A percentile compares a stretch with the other conserved stretches of the same genome.
Evolutionary conservation across 2,888 invertebrate species (phyloP).

Genomic region (Cerceris rybyensis): DNA sequence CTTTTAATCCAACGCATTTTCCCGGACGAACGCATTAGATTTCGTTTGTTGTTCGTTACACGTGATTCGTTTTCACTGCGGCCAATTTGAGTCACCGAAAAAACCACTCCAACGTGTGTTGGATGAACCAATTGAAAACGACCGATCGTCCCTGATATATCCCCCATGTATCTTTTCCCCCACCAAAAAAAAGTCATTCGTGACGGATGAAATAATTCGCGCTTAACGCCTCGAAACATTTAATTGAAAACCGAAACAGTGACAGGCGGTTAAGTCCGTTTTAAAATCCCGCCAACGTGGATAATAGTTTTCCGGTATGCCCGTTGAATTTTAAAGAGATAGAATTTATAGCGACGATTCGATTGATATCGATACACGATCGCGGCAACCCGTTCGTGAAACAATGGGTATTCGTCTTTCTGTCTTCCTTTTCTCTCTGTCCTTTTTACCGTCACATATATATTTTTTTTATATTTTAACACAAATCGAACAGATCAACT

Average conservation of each 20-base stretch:
- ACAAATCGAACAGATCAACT: conserved; percentile 36
- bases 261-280: background rate
- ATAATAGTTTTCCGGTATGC: background rate
- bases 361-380: conserved; percentile 35
- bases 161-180: background rate
- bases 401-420: conserved; percentile 35
- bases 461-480: conserved; percentile 41
- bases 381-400: conserved; percentile 15
- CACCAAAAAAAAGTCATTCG: background rate
- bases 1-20: no score
- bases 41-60: no score
- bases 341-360: conserved; percentile 48
- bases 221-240: conserved; percentile 10
- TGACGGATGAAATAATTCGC: conserved; percentile 17
- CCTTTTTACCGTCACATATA: background rate
- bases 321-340: conserved; percentile 36
- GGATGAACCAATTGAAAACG: no score
- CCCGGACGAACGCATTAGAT: no score
- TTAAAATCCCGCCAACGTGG: conserved; percentile 18
- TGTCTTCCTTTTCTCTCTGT: conserved; percentile 5
- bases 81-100: no score
- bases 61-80: no score
- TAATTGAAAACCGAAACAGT: conserved; percentile 42
- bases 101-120: no score
- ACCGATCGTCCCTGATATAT: no score